Evolutionary conservation across 2,797 vertebrate species (phyloP), one percentile per base, ranked within the genome.

Genomic region (Enteromius afrohamiltoni): DNA sequence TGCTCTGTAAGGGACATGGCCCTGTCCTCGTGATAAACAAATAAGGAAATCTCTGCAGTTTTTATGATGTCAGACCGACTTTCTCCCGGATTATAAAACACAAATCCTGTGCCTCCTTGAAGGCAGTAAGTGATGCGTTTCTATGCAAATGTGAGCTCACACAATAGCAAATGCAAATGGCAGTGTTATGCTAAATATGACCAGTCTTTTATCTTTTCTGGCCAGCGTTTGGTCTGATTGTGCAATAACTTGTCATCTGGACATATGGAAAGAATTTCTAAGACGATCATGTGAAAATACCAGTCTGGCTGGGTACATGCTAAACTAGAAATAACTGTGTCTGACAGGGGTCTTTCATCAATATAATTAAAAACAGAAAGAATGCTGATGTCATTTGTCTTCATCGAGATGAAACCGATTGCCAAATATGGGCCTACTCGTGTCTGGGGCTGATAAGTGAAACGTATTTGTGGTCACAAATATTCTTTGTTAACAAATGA

Each of bases 1-100:
- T 40, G 70, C 62, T 76, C 53, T 58, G 34, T 60, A 34, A 77
- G 70, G 67, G 58, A 69, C 73, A 67, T 68, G 65, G 79, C 53
- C 31, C 40, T 51, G 68, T 77, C 60, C 74, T 69, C 49, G 9
- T 60, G 58, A 77, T 73, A 6, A 81, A 21, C 68, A 75, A 83
- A 86, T 29, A 45, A 51, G 42, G 7, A 58, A 19, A 62, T 40
- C n/a, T 34, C 34, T 4, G 51, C 26, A 4, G 2, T 60, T 29
- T 42, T 77, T 60, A 60, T 40, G 40, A 58, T 60, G n/a, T 26
- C 53, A 26, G 13, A 37, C 31, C 0, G 34, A 40, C 34, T 51
- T 7, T 19, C 17, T 34, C 17, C 26, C 6, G 8, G 19, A 10
- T 51, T 73, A 14, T 14, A 4, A 75, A n/a, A 37, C 6, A 17